These are phyloP conservation scores for Pararge aegeria DNA, from an alignment of 1,140 invertebrate species.

Conservation along the genomic window DNA sequence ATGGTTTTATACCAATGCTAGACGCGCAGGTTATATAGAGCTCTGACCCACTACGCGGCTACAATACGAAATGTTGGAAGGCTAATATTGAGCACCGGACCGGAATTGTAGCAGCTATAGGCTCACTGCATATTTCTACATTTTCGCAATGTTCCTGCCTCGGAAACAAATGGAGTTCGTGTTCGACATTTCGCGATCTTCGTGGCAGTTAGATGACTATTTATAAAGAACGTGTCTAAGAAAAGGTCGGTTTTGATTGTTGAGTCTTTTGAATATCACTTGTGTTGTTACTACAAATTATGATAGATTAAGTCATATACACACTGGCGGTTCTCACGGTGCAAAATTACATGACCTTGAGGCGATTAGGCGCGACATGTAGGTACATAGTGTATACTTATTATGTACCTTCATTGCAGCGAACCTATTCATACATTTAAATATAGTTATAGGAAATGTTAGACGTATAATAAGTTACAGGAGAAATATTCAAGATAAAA, in stretches of 20 bases:
- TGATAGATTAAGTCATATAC: conserved; percentile 72
- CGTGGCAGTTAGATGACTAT: conserved; percentile 71
- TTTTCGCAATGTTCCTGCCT: conserved; percentile 62
- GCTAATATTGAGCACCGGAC: background rate
- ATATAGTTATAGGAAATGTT: background rate
- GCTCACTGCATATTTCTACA: conserved; percentile 41
- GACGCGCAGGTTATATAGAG: too few species aligned
- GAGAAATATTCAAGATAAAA: too few species aligned
- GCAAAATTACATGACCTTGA: conserved; percentile 70
- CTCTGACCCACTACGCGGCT: too few species aligned
- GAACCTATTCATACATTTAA: too few species aligned
- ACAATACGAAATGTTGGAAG: too few species aligned
- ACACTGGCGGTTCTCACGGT: conserved; percentile 67
- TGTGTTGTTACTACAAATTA: conserved; percentile 74
- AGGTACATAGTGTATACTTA: conserved; percentile 13
- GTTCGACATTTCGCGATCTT: conserved; percentile 75
- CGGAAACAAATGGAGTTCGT: conserved; percentile 71
- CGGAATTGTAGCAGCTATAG: conserved; percentile 11
- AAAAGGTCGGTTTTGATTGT: conserved; percentile 79
- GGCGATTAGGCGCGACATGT: conserved; percentile 39
- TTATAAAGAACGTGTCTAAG: conserved; percentile 77
- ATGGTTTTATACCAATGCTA: too few species aligned
- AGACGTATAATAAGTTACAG: too few species aligned
- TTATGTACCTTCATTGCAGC: too few species aligned
- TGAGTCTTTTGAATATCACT: conserved; percentile 75